Percentiles rank a stretch among this genome's conserved stretches.
phyloP scores from a whole-genome alignment of 1,140 invertebrate species.

The Nomia melanderi region DNA sequence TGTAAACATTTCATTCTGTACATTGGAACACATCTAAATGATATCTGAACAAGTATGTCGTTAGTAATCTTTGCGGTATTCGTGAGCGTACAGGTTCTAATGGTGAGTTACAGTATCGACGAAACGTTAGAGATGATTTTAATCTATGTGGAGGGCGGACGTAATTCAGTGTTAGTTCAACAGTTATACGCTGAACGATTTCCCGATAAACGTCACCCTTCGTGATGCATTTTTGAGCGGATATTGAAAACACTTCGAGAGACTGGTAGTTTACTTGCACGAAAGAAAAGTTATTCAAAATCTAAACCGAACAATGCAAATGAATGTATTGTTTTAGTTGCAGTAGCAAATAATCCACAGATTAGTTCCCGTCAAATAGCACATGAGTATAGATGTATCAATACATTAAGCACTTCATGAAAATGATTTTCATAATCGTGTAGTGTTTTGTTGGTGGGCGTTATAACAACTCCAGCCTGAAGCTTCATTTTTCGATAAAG shows the following conservation, averaged over 20 bases:
- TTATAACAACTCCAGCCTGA: background rate
- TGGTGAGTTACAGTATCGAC: too few relatives aligned
- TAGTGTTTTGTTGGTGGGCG: constrained; percentile 2
- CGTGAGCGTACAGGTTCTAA: too few relatives aligned
- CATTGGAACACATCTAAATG: too few relatives aligned
- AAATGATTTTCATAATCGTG: constrained; percentile 17
- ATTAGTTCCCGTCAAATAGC: constrained; percentile 12
- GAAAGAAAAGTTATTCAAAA: background rate
- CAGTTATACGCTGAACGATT: background rate
- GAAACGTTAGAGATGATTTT: too few relatives aligned
- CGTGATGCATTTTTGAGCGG: background rate
- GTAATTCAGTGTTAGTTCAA: background rate
- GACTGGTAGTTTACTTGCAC: background rate
- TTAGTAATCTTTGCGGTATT: too few relatives aligned
- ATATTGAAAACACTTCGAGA: constrained; percentile 4
- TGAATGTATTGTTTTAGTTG: background rate
- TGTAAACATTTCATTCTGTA: too few relatives aligned
- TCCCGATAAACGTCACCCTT: background rate
- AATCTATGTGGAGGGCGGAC: too few relatives aligned
- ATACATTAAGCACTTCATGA: constrained; percentile 1
- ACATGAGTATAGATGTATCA: background rate
- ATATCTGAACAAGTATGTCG: too few relatives aligned
- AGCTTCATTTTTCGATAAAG: background rate
- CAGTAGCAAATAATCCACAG: background rate
- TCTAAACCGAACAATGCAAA: constrained; percentile 4